Base-by-base conservation (phyloP, 1,140 invertebrate genomes). In the Cecropterus lyciades region DNA sequence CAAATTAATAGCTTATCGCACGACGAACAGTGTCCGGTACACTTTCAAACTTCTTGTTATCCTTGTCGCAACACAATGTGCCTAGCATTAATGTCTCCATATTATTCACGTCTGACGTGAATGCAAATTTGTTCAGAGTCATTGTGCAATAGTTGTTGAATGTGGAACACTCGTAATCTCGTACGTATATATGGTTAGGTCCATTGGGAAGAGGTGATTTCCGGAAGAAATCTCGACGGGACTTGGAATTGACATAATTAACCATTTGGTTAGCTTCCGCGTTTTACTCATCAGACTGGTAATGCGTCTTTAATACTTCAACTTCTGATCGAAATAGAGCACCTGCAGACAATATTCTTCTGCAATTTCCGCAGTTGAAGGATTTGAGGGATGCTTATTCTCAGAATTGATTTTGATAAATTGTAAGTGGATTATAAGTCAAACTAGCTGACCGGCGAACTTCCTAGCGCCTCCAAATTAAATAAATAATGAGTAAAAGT, bases 121-220 rank as follows among this genome's bases (percentile, higher is more conserved):
- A 62, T 62, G 59, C 30, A 62, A 62, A 62, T 62, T 51, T 37
- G 59, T 62, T 51, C 59, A n/a, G 30, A 51, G 46, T 11, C 16
- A 62, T 62, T 62, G 46, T 62, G 46, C 46, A 49, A 62, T 30
- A 37, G 11, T 10, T 51, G 30, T 62, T 43, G 46, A 51, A 62
- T 62, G 59, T 51, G 59, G 15, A 24, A 40, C 30, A 51, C 11
- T 49, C 30, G 46, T 60, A 49, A 60, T 20, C n/a, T n/a, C n/a
- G 5, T 15, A 60, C 24, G 16, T 17, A 13, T 27, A 0, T 30
- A 40, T n/a, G 15, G 14, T 5, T 13, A 10, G 30, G 42, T 60
- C 57, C 57, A 13, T 5, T 49, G 57, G 57, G 57, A 60, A 13
- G 15, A 48, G 5, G 30, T 37, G 7, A 17, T 49, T 60, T 60